Evolutionary conservation across 64 coral and sea anemone genomes (phyloP).

Genomic region (Pachyseris speciosa): DNA sequence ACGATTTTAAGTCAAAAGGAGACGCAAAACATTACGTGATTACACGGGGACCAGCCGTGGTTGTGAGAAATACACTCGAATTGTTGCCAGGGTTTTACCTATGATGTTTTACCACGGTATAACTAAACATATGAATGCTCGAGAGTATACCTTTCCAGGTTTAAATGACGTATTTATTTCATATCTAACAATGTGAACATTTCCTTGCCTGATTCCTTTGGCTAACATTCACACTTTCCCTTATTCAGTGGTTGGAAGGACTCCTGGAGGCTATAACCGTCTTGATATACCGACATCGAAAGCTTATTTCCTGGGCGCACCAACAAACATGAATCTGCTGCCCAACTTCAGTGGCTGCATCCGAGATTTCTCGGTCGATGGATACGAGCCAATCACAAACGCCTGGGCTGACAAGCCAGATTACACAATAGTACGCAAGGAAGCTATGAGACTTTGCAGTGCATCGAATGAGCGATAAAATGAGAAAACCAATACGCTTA

Average conservation of each 20-base stretch:
- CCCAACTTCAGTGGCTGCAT: conserved; percentile 77
- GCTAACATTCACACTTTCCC: not conserved
- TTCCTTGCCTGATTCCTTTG: not conserved
- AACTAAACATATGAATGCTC: too few relatives aligned
- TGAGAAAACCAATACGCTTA: not conserved
- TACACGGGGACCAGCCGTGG: too few relatives aligned
- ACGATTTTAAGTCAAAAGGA: too few relatives aligned
- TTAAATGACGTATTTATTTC: too few relatives aligned
- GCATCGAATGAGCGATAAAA: conserved; percentile 3
- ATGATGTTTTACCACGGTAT: too few relatives aligned
- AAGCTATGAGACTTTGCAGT: conserved; percentile 44
- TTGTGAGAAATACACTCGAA: too few relatives aligned
- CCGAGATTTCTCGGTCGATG: conserved; percentile 71
- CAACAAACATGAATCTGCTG: conserved; percentile 2
- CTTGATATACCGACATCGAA: conserved; percentile 46
- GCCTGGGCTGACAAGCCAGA: conserved; percentile 23
- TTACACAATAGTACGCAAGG: conserved; percentile 25
- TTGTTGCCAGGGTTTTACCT: too few relatives aligned
- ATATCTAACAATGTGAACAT: not conserved
- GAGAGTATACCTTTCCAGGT: too few relatives aligned
- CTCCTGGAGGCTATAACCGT: conserved; percentile 49
- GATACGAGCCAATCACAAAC: conserved; percentile 68
- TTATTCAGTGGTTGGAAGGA: not conserved
- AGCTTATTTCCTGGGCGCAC: conserved; percentile 67
- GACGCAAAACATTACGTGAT: too few relatives aligned